These are phyloP conservation scores for Bombylius major DNA, from an alignment of 2,888 invertebrate species.

Conservation along the genomic window DNA sequence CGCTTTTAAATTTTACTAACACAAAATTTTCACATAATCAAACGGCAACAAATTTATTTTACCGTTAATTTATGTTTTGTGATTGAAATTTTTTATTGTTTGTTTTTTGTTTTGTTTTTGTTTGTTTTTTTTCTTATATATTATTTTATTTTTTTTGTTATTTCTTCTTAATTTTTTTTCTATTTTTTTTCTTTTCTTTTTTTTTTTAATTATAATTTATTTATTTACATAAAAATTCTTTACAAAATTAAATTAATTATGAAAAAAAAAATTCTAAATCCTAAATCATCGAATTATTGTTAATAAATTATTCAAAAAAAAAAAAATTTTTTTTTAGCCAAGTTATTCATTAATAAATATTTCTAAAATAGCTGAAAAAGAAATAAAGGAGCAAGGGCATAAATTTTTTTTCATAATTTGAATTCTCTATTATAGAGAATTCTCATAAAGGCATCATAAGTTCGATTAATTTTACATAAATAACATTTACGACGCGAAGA, in stretches of 20 bases:
- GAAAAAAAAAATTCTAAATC: neutral
- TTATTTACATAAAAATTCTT: neutral
- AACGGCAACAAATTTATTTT: too few relatives aligned
- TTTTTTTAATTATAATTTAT: neutral
- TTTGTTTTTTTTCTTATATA: slow-evolving; percentile 10
- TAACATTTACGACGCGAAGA: too few relatives aligned
- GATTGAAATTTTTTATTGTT: too few relatives aligned
- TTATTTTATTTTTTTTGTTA: slow-evolving; percentile 13
- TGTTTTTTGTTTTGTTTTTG: too few relatives aligned
- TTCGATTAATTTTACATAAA: too few relatives aligned
- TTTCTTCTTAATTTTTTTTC: neutral
- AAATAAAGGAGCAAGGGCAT: neutral
- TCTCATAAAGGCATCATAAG: neutral
- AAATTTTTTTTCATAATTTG: neutral
- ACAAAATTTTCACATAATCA: too few relatives aligned
- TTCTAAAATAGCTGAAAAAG: neutral
- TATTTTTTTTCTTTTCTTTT: neutral
- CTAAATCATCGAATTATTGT: neutral
- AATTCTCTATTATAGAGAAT: neutral
- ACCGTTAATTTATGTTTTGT: too few relatives aligned
- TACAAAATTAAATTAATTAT: slow-evolving; percentile 5
- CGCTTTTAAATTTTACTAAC: too few relatives aligned
- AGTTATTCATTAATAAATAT: too few relatives aligned
- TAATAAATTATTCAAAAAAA: too few relatives aligned
- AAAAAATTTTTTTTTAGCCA: too few relatives aligned